Percentiles rank a stretch among this genome's conserved stretches.
phyloP scores from a whole-genome alignment of 1,140 invertebrate genomes.

The Sipha flava region DNA sequence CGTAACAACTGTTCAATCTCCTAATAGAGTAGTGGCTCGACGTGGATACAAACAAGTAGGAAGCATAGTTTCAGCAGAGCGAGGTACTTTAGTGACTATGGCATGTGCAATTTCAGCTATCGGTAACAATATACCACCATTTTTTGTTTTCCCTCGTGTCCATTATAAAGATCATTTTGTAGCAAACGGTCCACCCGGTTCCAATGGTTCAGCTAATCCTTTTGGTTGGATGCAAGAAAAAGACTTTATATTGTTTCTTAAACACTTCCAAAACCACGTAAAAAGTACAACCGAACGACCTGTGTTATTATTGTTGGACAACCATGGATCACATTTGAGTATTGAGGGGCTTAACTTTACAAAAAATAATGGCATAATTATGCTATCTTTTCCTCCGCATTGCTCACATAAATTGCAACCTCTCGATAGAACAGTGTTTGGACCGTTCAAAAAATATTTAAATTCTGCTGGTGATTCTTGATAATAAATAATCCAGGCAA shows the following conservation, averaged over 20 bases:
- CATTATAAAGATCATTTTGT: conserved; percentile 41
- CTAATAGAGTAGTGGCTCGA: conserved; percentile 40
- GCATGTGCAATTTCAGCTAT: conserved; percentile 39
- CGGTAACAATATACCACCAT: conserved; percentile 42
- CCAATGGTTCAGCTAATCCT: conserved; percentile 42
- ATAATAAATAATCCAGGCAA: conserved; percentile 40
- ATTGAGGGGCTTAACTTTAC: conserved; percentile 37
- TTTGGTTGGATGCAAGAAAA: conserved; percentile 47
- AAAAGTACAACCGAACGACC: background rate
- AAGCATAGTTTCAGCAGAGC: conserved; percentile 41
- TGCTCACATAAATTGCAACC: conserved; percentile 44
- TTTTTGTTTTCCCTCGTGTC: conserved; percentile 43
- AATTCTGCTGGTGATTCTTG: conserved; percentile 38
- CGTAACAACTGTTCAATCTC: conserved; percentile 42
- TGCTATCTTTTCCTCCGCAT: conserved; percentile 42
- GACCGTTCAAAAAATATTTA: conserved; percentile 32
- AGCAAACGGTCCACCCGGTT: conserved; percentile 41
- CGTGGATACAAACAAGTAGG: conserved; percentile 44
- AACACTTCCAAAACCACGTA: conserved; percentile 40
- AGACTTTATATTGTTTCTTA: conserved; percentile 44
- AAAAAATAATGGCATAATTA: conserved; percentile 40
- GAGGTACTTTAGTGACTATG: conserved; percentile 42
- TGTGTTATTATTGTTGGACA: conserved; percentile 34
- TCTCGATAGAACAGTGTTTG: conserved; percentile 39
- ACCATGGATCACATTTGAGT: conserved; percentile 38